Evolutionary conservation across 2,797 vertebrate species (phyloP).

Genomic region (Harpagifer antarcticus): DNA sequence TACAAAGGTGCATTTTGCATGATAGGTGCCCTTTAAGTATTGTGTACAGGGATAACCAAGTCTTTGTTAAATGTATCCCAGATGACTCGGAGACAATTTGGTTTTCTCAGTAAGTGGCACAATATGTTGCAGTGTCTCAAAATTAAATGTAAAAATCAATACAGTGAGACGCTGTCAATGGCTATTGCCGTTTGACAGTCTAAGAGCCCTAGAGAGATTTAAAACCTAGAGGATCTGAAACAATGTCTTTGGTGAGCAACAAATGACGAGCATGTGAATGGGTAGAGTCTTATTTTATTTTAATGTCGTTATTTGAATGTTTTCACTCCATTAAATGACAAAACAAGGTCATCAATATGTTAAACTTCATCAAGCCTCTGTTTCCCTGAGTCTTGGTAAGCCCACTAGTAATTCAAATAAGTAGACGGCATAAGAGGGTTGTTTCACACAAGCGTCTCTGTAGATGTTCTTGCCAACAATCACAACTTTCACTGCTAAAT

Average conservation of each 20-base stretch:
- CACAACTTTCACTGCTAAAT: conserved; percentile 68
- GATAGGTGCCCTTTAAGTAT: no score
- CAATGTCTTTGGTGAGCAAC: background rate
- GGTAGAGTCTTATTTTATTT: conserved; percentile 40
- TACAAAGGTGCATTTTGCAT: no score
- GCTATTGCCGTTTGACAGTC: conserved; percentile 65
- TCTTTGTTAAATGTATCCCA: conserved; percentile 51
- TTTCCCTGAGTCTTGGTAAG: background rate
- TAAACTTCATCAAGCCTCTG: conserved; percentile 31
- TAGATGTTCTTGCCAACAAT: conserved; percentile 63
- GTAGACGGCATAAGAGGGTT: conserved; percentile 32
- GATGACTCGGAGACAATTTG: conserved; percentile 53
- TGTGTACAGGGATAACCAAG: conserved; percentile 35
- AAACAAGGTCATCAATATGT: conserved; percentile 48
- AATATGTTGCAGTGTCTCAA: conserved; percentile 58
- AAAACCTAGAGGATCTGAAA: conserved; percentile 46
- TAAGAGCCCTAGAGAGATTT: conserved; percentile 52
- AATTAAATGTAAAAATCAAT: conserved; percentile 75
- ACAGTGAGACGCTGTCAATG: conserved; percentile 54
- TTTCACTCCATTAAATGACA: conserved; percentile 45
- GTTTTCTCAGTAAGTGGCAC: conserved; percentile 56
- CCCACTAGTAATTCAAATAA: conserved; percentile 59
- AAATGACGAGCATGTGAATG: conserved; percentile 30
- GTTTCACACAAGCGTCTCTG: conserved; percentile 47
- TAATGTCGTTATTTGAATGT: conserved; percentile 40